Percentiles rank a stretch among this genome's conserved stretches.
These are phyloP conservation scores for Uropetala carovei DNA, from an alignment of 2,888 invertebrate genomes.

Conservation along the genomic window DNA sequence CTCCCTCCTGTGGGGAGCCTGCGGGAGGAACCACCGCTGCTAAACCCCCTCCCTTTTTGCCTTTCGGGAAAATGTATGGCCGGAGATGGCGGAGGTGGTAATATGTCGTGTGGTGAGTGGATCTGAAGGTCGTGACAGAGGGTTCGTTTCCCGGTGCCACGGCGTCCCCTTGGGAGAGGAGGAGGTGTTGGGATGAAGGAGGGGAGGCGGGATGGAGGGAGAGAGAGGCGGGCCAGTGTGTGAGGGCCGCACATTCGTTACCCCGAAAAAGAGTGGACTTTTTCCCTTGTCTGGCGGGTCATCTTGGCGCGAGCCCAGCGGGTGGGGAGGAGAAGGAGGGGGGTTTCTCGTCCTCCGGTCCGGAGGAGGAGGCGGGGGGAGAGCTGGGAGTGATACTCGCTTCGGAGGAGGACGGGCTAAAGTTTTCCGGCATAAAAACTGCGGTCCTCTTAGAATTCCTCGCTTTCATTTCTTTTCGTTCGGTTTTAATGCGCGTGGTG, in stretches of 20 bases:
- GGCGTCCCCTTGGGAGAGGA: conserved; percentile 28
- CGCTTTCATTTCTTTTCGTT: conserved; percentile 16
- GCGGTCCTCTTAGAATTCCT: not conserved
- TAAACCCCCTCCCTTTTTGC: not conserved
- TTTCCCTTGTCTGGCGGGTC: conserved; percentile 64
- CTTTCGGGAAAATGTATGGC: conserved; percentile 58
- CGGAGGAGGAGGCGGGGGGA: not conserved
- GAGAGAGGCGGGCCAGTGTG: not conserved
- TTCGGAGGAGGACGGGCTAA: not conserved
- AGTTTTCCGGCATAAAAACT: conserved; percentile 51
- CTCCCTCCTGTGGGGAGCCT: not conserved
- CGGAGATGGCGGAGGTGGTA: conserved; percentile 59
- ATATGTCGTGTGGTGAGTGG: conserved; percentile 64
- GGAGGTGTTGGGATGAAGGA: not conserved
- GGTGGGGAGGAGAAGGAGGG: conserved; percentile 36
- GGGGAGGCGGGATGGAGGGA: not conserved
- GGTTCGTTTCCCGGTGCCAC: conserved; percentile 61
- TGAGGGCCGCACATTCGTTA: conserved; percentile 61
- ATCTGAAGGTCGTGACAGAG: conserved; percentile 64
- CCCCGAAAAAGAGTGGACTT: conserved; percentile 61
- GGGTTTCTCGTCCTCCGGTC: not conserved
- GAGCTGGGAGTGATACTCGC: not conserved
- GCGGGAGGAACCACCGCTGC: conserved; percentile 25
- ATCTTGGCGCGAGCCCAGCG: conserved; percentile 64
- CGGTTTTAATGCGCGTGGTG: not conserved